Evolutionary conservation across 2,113 vertebrate genomes (phyloP), one percentile per base, ranked within the genome.

Genomic region (Brachyistius frenatus): DNA sequence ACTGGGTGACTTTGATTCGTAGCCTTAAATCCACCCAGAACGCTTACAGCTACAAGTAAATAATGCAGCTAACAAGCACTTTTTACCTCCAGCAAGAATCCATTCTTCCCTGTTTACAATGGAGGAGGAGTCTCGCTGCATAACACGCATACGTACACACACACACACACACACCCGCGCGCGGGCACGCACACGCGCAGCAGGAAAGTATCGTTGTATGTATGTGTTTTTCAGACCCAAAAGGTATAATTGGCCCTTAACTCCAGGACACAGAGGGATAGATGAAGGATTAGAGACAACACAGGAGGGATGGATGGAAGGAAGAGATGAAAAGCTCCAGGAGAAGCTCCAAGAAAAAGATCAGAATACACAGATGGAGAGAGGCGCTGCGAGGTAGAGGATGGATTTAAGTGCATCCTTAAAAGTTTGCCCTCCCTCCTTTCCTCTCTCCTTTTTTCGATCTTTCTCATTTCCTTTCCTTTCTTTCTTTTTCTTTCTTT

Each of bases 231-330:
- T 76, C 65, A 79, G 49, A 57, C 14, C 74, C 71, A 41, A 71
- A 78, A 78, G 78, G 72, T 82, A 82, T 88, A 88, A 91, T 78
- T 87, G 79, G 82, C 66, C 78, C 72, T 87, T 73, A 81, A 83
- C 62, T 83, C 57, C 56, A 63, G 66, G 53, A 86, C 35, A 70
- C 52, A 66, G 57, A 80, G 52, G 66, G 65, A 83, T 62, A 64
- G 78, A 74, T 84, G 70, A 76, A 68, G 69, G 81, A 85, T 78
- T 70, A 80, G 67, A 74, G 47, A 63, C 44, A 41, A 78, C 55
- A 65, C 65, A 68, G 72, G 58, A 74, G 54, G 74, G 61, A 70
- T 62, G 32, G 49, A 66, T 39, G 23, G 23, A 58, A 69, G 62
- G 44, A 86, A 77, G 33, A 68, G 73, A 73, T 68, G 73, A 83